A percentile compares a stretch with the other conserved stretches of the same genome.
Conservation (phyloP, 2,797 vertebrate genomes). For the Cygnus olor region DNA sequence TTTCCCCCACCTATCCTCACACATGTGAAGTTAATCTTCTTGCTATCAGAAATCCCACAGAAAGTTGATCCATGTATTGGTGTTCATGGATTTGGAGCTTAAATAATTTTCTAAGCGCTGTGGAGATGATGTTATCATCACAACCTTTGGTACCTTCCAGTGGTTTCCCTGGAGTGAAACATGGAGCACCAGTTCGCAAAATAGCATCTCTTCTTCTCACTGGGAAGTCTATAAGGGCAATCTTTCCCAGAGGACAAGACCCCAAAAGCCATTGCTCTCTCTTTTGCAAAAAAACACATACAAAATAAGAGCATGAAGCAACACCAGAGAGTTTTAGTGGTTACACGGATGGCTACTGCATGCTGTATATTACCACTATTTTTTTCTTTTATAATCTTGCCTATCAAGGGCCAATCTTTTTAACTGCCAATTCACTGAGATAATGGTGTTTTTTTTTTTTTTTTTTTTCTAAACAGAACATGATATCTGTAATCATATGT, state of each 20-base stretch:
- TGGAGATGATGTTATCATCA: background rate
- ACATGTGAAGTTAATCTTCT: background rate
- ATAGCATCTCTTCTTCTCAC: background rate
- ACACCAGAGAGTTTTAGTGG: slow-evolving; percentile 14
- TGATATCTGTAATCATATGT: background rate
- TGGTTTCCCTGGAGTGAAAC: background rate
- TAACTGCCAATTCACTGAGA: background rate
- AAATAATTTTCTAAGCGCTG: background rate
- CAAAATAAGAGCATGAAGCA: background rate
- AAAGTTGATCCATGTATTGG: background rate
- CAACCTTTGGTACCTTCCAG: background rate
- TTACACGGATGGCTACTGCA: background rate
- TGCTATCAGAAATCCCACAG: background rate
- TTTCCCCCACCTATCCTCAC: background rate
- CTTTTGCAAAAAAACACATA: background rate
- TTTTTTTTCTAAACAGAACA: background rate
- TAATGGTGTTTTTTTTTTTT: background rate
- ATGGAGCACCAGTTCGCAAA: background rate
- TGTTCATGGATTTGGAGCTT: background rate
- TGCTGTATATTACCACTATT: background rate
- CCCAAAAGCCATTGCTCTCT: background rate
- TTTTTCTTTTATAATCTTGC: background rate
- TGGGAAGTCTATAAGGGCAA: background rate
- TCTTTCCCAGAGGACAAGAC: background rate
- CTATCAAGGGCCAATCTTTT: background rate